These are phyloP conservation scores for Hipparchia sbordonii DNA, from an alignment of 2,888 invertebrate species.

Conservation along the genomic window DNA sequence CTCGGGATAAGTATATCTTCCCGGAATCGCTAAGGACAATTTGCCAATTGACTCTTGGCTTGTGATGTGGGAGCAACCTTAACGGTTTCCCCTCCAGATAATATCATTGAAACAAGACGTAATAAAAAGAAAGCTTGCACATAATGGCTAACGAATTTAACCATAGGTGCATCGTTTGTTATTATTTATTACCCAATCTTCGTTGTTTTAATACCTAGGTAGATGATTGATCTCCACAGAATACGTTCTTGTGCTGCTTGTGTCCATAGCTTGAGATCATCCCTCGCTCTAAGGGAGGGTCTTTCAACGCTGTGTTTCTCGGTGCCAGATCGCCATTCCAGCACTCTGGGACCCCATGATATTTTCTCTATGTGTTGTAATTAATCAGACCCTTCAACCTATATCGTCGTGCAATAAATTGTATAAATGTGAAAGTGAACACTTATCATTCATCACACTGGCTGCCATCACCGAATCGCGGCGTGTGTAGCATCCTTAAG, in stretches of 20 bases:
- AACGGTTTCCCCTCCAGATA: not conserved
- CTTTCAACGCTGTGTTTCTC: no score
- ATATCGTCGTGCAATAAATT: constrained; percentile 45
- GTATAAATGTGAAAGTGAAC: constrained; percentile 71
- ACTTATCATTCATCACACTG: constrained; percentile 72
- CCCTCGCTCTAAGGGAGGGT: no score
- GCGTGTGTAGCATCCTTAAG: constrained; percentile 61
- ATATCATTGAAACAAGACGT: not conserved
- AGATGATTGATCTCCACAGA: no score
- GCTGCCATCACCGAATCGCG: constrained; percentile 44
- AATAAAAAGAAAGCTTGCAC: not conserved
- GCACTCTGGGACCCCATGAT: no score
- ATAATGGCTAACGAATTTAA: no score
- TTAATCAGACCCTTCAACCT: constrained; percentile 25
- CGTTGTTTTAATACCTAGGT: no score
- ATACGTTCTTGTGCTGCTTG: no score
- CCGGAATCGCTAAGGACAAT: constrained; percentile 8
- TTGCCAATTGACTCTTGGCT: constrained; percentile 5
- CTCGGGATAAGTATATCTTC: not conserved
- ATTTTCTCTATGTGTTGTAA: constrained; percentile 5
- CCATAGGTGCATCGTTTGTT: no score
- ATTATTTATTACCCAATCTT: no score
- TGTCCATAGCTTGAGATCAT: no score
- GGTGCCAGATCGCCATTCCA: no score
- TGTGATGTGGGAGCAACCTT: not conserved